Evolutionary conservation across 2,888 invertebrate genomes (phyloP), one percentile per base, ranked within the genome.

Genomic region (Axea sp.): DNA sequence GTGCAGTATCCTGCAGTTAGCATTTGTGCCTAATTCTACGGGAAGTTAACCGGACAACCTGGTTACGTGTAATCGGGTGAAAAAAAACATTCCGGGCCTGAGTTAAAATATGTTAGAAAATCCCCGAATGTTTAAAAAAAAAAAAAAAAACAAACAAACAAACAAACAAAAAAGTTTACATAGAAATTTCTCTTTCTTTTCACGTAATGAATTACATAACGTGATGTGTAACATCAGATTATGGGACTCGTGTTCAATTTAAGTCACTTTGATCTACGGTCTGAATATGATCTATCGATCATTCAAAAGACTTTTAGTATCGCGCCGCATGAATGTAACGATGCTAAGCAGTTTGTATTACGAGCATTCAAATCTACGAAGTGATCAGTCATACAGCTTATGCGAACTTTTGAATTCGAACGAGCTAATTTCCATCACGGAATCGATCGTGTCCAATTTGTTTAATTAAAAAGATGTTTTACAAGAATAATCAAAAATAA

Each of bases 201-300:
- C 31, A 26, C 33, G 39, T 43, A 37, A 47, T 55, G 5, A 11
- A 12, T 67, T 37, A 41, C 14, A 30, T 9, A 68, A 49, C 37
- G 3, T 1, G 19, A 33, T 14, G 28, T 24, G 45, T 37, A 26
- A 17, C 12, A 7, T 9, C 14, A 26, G 17, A 67, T 57, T 67
- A 26, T 39, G 8, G 33, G 22, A 8, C 26, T 7, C 17, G 37
- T 7, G 19, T 53, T 47, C 37, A 33, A 57, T 67, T 57, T 1
- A 3, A 28, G 55, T 8, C 7, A 6, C 39, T 67, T 68, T 68
- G 68, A 68, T 59, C 67, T 59, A 68, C 19, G 41, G 41, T 33
- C 30, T 26, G 28, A 43, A 35, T 22, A 45, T 39, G 57, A 67
- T 67, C 67, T 41, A 67, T 67, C 31, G 67, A 67, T 67, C 67